A percentile compares a stretch with the other conserved stretches of the same genome.
phyloP scores from a whole-genome alignment of 2,113 vertebrate genomes.

The Diphyllodes magnificus region DNA sequence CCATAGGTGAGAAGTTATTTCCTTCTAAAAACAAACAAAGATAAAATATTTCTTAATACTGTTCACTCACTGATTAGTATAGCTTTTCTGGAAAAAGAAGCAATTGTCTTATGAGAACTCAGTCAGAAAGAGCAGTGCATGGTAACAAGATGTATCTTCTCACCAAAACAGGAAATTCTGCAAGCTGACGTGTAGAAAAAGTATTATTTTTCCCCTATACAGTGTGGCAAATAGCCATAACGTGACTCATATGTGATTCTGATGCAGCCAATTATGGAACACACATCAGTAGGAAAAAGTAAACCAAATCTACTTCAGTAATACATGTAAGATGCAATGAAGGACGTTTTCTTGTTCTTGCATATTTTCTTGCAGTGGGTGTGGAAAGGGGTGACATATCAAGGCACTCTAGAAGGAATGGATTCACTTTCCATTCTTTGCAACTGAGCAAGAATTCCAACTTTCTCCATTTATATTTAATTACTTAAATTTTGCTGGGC shows the following conservation, averaged over 20 bases:
- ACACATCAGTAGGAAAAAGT: neutral
- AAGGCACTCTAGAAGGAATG: neutral
- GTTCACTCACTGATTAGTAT: neutral
- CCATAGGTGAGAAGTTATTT: neutral
- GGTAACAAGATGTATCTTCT: neutral
- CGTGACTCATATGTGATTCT: accelerated
- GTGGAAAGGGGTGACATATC: neutral
- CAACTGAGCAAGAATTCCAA: neutral
- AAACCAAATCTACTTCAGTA: neutral
- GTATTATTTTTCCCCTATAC: neutral
- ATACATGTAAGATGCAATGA: neutral
- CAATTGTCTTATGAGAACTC: neutral
- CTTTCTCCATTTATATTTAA: neutral
- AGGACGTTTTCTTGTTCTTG: neutral
- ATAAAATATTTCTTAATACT: neutral
- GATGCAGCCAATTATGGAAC: neutral
- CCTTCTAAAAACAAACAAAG: neutral
- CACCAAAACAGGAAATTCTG: neutral
- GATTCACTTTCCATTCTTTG: neutral
- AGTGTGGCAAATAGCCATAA: neutral
- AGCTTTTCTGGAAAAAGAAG: neutral
- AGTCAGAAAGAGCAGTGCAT: neutral
- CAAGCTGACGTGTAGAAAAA: neutral
- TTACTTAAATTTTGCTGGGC: neutral
- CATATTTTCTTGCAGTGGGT: neutral